Conservation (phyloP, 2,797 vertebrate species). For the Philypnodon macrostomus region DNA sequence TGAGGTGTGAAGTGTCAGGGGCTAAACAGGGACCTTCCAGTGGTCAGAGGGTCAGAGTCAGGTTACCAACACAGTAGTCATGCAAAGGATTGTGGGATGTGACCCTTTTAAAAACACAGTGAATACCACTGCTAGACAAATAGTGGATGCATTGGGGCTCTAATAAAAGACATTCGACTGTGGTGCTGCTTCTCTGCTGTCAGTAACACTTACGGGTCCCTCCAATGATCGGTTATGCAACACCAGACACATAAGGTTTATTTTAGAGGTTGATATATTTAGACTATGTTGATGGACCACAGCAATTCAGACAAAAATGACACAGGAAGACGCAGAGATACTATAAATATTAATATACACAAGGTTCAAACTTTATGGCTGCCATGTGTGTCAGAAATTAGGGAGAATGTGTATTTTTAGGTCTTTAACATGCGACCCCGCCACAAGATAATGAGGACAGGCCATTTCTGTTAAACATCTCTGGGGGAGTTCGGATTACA, state of each 20-base stretch:
- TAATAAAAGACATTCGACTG: conserved; percentile 5
- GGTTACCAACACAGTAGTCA: no score
- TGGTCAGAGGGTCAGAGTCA: conserved; percentile 53
- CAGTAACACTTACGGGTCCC: conserved; percentile 33
- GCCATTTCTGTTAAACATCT: conserved; percentile 20
- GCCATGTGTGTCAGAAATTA: conserved; percentile 55
- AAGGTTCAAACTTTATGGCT: conserved; percentile 43
- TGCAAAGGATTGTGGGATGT: neutral
- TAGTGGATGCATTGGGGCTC: neutral
- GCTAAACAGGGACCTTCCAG: conserved; percentile 15
- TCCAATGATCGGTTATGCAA: conserved; percentile 65
- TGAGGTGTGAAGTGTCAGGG: conserved; percentile 45
- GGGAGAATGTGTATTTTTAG: conserved; percentile 42
- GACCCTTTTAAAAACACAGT: no score
- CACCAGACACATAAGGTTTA: conserved; percentile 64
- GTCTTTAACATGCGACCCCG: conserved; percentile 21
- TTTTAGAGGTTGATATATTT: conserved; percentile 76
- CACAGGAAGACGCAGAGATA: conserved; percentile 45
- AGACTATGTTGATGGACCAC: conserved; percentile 53
- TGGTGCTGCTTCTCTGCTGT: conserved; percentile 28
- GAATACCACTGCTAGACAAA: no score
- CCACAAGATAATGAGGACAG: conserved; percentile 39
- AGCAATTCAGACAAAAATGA: conserved; percentile 41
- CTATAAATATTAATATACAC: conserved; percentile 27
- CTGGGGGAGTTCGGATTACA: conserved; percentile 47